These are phyloP conservation scores for Falcunculus frontatus DNA, from an alignment of 2,113 vertebrate genomes.

Conservation along the genomic window DNA sequence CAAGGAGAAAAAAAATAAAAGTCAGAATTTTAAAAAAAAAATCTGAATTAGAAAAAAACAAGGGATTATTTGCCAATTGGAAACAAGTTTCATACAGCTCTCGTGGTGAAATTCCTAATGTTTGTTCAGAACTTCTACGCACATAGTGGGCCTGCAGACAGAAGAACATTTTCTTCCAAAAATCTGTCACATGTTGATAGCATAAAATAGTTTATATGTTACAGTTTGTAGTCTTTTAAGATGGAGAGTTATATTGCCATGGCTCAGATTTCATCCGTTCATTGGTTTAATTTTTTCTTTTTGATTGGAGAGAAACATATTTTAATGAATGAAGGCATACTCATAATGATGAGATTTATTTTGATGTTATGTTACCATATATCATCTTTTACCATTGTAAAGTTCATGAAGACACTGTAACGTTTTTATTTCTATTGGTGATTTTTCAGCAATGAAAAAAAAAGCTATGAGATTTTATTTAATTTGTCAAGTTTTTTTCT, in stretches of 20 bases:
- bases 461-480: not conserved
- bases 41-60: not conserved
- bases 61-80: not conserved
- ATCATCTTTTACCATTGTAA: not conserved
- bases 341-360: not conserved
- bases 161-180: not conserved
- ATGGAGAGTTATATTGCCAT: not conserved
- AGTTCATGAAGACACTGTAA: not conserved
- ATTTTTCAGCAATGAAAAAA: not conserved
- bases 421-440: not conserved
- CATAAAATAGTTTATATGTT: not conserved
- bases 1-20: not conserved
- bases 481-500: not conserved
- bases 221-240: not conserved
- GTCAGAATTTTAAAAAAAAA: not conserved
- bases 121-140: not conserved
- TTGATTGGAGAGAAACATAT: not conserved
- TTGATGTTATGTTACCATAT: not conserved
- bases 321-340: not conserved
- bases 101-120: not conserved
- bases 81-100: conserved; percentile 25
- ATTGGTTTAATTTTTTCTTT: not conserved
- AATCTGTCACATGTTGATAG: not conserved
- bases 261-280: not conserved
- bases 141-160: not conserved